These are phyloP conservation scores for Cephus pulcher DNA, from an alignment of 2,888 invertebrate genomes.

Conservation along the genomic window DNA sequence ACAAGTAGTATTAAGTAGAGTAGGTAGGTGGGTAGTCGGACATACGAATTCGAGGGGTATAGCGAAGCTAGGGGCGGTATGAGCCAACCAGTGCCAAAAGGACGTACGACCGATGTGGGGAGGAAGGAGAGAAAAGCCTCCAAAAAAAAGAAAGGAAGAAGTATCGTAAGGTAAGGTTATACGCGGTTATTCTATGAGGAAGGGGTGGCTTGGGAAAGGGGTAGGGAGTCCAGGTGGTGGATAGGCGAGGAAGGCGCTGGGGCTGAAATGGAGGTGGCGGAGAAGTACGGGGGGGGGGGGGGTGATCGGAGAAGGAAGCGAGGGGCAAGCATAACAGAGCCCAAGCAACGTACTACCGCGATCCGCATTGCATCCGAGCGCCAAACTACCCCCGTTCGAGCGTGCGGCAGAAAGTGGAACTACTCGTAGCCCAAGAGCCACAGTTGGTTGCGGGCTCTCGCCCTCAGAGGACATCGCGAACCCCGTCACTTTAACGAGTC, in stretches of 20 bases:
- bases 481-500: constrained; percentile 12
- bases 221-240: neutral
- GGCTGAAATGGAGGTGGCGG: neutral
- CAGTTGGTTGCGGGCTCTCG: constrained; percentile 62
- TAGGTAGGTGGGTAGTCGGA: neutral
- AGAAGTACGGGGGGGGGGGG: neutral
- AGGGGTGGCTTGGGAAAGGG: neutral
- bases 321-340: neutral
- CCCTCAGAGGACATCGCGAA: constrained; percentile 44
- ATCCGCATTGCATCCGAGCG: constrained; percentile 35
- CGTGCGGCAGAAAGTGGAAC: constrained; percentile 43
- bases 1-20: neutral
- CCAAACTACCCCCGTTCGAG: constrained; percentile 28
- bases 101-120: neutral
- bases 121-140: neutral
- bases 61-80: neutral
- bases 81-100: neutral
- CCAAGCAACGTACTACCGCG: constrained; percentile 8
- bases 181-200: neutral
- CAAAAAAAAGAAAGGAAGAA: neutral
- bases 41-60: neutral
- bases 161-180: neutral
- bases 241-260: neutral
- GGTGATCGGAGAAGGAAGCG: neutral
- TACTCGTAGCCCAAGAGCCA: constrained; percentile 46